phyloP scores from a whole-genome alignment of 1,140 invertebrate genomes.

The Lordiphosa mommai region DNA sequence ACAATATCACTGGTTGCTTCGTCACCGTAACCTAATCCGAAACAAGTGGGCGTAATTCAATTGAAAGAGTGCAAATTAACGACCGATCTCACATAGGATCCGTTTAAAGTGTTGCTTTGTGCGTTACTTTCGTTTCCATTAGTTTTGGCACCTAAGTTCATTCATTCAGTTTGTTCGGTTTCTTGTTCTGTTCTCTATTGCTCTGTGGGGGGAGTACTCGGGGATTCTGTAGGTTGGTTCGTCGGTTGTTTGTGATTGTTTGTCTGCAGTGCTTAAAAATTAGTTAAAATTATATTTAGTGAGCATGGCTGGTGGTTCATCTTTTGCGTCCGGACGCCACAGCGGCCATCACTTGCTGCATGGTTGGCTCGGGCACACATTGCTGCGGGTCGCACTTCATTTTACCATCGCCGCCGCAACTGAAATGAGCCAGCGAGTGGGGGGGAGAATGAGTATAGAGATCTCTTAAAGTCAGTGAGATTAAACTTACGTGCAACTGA shows the following conservation, averaged over 20 bases:
- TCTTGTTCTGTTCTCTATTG: conserved; percentile 36
- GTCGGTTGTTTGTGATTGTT: conserved; percentile 62
- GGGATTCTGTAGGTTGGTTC: conserved; percentile 32
- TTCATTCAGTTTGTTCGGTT: conserved; percentile 16
- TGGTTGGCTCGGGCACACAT: conserved; percentile 92
- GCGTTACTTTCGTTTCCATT: conserved; percentile 29
- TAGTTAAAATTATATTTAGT: conserved; percentile 79
- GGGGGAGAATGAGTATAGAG: background rate
- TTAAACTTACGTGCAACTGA: conserved; percentile 92
- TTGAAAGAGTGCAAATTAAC: conserved; percentile 52
- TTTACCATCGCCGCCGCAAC: conserved; percentile 92
- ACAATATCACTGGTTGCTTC: conserved; percentile 80
- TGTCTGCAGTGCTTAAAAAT: conserved; percentile 76
- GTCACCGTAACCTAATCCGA: conserved; percentile 75
- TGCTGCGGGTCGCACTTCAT: conserved; percentile 95
- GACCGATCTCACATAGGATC: conserved; percentile 35
- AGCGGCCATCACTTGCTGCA: conserved; percentile 92
- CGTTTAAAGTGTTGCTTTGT: conserved; percentile 25
- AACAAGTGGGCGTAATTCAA: conserved; percentile 66
- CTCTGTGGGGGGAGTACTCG: conserved; percentile 50
- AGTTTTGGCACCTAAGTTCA: conserved; percentile 56
- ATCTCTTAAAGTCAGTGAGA: background rate
- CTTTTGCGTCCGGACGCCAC: conserved; percentile 86
- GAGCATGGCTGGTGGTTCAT: conserved; percentile 80
- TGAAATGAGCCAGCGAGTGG: conserved; percentile 66